Evolutionary conservation across 2,113 vertebrate genomes (phyloP), one percentile per base, ranked within the genome.

Genomic region (Pomatostomus ruficeps): DNA sequence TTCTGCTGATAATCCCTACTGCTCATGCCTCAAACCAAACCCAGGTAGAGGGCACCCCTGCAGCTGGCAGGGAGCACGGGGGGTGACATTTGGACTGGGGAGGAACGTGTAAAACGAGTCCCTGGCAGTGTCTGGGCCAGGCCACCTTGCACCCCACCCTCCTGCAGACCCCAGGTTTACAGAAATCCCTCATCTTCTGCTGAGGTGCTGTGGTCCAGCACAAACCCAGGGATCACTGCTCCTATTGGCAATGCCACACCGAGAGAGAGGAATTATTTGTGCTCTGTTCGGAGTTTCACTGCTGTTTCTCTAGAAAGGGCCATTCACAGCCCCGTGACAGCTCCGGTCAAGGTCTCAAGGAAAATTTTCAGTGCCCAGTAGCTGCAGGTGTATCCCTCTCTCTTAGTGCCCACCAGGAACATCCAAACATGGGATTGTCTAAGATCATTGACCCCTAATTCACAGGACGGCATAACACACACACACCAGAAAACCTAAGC

Each of bases 401-500:
- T 42, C 9, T 6, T 10, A 4, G 25, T 28, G 43, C 40, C 45
- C 3, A 2, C 13, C 18, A 72, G 66, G 38, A 92, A 3, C 14
- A 57, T 15, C 4, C 33, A 79, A 58, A 35, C 4, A 7, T 14
- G 21, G 36, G 20, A 14, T 4, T 65, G 11, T 14, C 6, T 8
- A 46, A 70, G 14, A 38, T 28, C 16, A 21, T 11, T 35, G 16
- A 38, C 25, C 62, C 14, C n/a, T 17, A 36, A 73, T 10, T 36
- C 1, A 1, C 25, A 51, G 36, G 8, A 57, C 1, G 51, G 10
- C 25, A 38, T 0, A 0, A 29, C 8, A 49, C 8, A n/a, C n/a
- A n/a, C n/a, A n/a, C n/a, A n/a, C n/a, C n/a, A 26, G 46, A 57
- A 31, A 52, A 7, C 10, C 13, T 20, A 48, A 24, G 2, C 2